phyloP scores from a whole-genome alignment of 30 jellyfish, hydroid and myxozoan species.

The Euphysa ruthae region DNA sequence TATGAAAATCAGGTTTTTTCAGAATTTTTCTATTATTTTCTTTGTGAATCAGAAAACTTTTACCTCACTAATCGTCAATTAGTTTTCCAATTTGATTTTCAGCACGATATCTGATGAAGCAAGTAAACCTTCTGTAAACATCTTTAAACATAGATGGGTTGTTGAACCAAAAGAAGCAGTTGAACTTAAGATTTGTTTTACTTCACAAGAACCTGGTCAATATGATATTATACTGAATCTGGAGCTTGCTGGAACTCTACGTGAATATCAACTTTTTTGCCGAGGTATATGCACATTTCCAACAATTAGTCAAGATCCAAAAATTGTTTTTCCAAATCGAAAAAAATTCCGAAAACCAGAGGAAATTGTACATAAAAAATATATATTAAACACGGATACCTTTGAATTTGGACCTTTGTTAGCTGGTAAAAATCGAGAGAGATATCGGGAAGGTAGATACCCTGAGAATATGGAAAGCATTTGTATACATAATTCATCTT shows the following conservation, averaged over 20 bases:
- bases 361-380: slow-evolving; percentile 71
- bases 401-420: slow-evolving; percentile 87
- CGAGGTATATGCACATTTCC: slow-evolving; percentile 93
- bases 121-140: no score
- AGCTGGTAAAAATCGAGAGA: slow-evolving; percentile 94
- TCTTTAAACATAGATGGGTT: slow-evolving; percentile 63
- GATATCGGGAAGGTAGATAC: slow-evolving; percentile 90
- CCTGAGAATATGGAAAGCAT: slow-evolving; percentile 92
- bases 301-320: slow-evolving; percentile 82
- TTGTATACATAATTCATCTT: slow-evolving; percentile 69
- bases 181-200: slow-evolving; percentile 47
- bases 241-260: slow-evolving; percentile 85
- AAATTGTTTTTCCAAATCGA: slow-evolving; percentile 87
- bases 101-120: no score
- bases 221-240: slow-evolving; percentile 78
- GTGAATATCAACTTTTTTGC: slow-evolving; percentile 84
- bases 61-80: no score
- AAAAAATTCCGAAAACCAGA: slow-evolving; percentile 69
- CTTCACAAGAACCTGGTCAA: slow-evolving; percentile 82
- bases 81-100: no score
- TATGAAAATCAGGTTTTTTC: no score
- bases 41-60: background rate
- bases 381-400: slow-evolving; percentile 58
- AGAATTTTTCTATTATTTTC: background rate
- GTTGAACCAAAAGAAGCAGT: slow-evolving; percentile 50